Conservation (phyloP, 2,113 vertebrate species). For the Fukomys damarensis region DNA sequence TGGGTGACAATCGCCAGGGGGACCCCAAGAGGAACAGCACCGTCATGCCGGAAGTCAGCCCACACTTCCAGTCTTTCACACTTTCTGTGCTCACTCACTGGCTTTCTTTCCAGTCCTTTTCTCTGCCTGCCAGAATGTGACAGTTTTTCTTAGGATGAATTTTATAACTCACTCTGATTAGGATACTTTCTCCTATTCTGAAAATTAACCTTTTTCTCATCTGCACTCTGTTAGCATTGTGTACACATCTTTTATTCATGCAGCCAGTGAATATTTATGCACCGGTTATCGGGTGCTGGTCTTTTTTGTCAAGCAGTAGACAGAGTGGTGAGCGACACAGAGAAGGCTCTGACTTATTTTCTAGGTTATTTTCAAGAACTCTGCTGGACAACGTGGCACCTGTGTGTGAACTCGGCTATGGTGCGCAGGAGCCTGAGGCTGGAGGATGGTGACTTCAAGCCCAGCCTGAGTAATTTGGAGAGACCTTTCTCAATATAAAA, state of each 20-base stretch:
- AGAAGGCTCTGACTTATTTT: not conserved
- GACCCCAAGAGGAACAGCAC: not conserved
- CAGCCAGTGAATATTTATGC: not conserved
- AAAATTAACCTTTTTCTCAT: slow-evolving; percentile 3
- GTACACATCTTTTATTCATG: not conserved
- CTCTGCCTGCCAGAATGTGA: not conserved
- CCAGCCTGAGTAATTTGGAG: not conserved
- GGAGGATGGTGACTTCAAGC: not conserved
- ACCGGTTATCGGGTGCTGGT: not conserved
- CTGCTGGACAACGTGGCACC: not conserved
- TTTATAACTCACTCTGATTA: slow-evolving; percentile 1
- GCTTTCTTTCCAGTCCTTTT: not conserved
- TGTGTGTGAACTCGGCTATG: not conserved
- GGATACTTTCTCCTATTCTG: slow-evolving; percentile 1
- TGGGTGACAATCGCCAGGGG: fast-evolving
- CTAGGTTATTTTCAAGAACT: not conserved
- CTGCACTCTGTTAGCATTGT: not conserved
- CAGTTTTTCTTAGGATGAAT: not conserved
- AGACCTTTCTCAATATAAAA: not conserved
- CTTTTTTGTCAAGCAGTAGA: not conserved
- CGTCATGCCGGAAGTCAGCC: too few species aligned
- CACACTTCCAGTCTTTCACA: fast-evolving
- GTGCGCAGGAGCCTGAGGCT: not conserved
- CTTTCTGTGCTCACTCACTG: not conserved
- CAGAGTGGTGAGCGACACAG: not conserved